Base-by-base conservation (phyloP, 2,888 invertebrate species). In the Mythimna albipuncta region DNA sequence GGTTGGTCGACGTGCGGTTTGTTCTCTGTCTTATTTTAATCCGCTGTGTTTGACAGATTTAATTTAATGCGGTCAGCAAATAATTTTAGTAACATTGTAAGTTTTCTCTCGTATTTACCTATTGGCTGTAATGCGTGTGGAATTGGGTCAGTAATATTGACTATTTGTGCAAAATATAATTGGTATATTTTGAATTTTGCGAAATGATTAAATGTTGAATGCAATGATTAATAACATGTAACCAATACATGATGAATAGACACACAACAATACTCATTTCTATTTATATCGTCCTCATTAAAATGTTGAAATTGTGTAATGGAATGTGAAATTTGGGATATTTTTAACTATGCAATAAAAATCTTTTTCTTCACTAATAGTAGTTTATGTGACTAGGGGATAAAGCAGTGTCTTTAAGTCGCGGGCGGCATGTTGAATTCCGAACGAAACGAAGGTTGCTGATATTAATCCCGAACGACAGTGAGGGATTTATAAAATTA, bases 11-110 rank as follows among this genome's bases (percentile, higher is more conserved):
- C 72, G 71, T 88, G 90, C 75, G 89, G 90, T 89, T 71, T 72
- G 75, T 83, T 76, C 83, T 89, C 74, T 87, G 86, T 91, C 88
- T 91, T 92, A 87, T 79, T 88, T 88, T 87, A 90, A 89, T 88
- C 81, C 84, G 32, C 71, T 89, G 90, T 85, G 73, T 90, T 89
- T 91, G 89, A 90, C 89, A 88, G 86, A 80, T 87, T 87, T 80
- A 85, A 88, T 89, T 89, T 84, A 85, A 85, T 88, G 88, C 76
- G 89, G 89, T 89, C 67, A 38, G 72, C 59, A 68, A 81, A 84
- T 74, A 76, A 82, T 84, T 83, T 72, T 67, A 71, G 58, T 76
- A 66, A 64, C 52, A 63, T 21, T 63, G 32, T 66, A 68, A 72
- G 47, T 78, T 72, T 70, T 64, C 62, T 69, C 32, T 32, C 32